Base-by-base conservation (phyloP, 2,113 vertebrate species). In the Maccullochella peelii region DNA sequence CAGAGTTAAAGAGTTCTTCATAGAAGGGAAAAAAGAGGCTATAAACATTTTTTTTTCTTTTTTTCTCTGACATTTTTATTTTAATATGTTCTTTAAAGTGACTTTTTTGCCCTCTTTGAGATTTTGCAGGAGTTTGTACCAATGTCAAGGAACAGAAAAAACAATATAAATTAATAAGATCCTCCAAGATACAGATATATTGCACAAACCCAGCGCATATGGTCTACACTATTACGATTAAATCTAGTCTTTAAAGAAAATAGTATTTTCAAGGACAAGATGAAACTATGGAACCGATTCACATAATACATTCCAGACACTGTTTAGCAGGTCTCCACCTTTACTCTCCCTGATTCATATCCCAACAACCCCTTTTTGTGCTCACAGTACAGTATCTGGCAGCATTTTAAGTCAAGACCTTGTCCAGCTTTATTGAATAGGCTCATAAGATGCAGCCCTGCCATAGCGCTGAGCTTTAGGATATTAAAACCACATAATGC, bases 401-500 rank as follows among this genome's bases (percentile, higher is more conserved):
- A 21, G 23, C n/a, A 38, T 79, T 86, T 80, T 63, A 44, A 77
- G 73, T 68, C 23, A 33, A 58, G 75, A 75, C 80, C 81, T 79
- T 62, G 67, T 83, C 38, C 18, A 4, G 49, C 44, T 84, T 87
- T 82, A 82, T 80, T 87, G 65, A 89, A 90, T 38, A 68, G 67
- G 38, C 62, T 90, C 73, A 61, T 74, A 71, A 82, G 77, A 70
- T 20, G 36, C 59, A 18, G 40, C 15, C 25, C 61, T 59, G 59
- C 59, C 65, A 27, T n/a, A 66, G 80, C 30, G 70, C 72, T 47
- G 16, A 79, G 81, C 52, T 79, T 80, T 73, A 58, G 33, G 73
- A 87, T 89, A 92, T 90, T 90, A 90, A 93, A 92, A 72, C 83
- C 86, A 79, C 75, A 85, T 73, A 89, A 83, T 75, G 69, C 59